These are phyloP conservation scores for Zaprionus davidi DNA, from an alignment of 1,140 invertebrate species.

Conservation along the genomic window DNA sequence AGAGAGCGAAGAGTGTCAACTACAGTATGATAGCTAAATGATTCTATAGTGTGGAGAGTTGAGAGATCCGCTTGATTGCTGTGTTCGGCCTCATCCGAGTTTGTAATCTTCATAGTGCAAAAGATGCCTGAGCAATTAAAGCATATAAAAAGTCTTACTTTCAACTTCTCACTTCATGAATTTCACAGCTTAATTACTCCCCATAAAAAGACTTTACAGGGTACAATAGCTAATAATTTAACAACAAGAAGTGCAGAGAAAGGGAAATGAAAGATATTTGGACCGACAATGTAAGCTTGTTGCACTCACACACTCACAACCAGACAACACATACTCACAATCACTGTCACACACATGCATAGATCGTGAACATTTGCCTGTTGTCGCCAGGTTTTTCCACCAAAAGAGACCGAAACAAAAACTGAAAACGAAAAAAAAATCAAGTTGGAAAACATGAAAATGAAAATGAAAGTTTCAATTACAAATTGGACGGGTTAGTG, in stretches of 20 bases:
- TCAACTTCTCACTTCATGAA: background rate
- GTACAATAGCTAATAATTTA: slow-evolving; percentile 26
- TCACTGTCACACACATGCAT: slow-evolving; percentile 15
- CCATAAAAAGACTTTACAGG: background rate
- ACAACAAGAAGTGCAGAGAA: background rate
- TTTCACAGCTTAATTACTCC: background rate
- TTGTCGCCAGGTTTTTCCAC: slow-evolving; percentile 36
- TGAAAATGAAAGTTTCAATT: slow-evolving; percentile 80
- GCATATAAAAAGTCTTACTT: background rate
- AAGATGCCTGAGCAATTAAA: too few species aligned
- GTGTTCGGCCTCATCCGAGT: too few species aligned
- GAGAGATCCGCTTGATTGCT: too few species aligned
- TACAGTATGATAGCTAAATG: too few species aligned
- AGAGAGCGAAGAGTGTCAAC: background rate
- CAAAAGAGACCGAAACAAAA: slow-evolving; percentile 31
- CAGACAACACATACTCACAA: background rate
- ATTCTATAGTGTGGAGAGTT: too few species aligned
- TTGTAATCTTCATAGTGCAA: too few species aligned
- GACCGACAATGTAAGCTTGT: slow-evolving; percentile 25
- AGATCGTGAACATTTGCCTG: slow-evolving; percentile 20
- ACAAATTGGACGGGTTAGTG: slow-evolving; percentile 55
- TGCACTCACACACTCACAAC: slow-evolving; percentile 7
- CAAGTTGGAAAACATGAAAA: slow-evolving; percentile 41
- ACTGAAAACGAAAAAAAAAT: slow-evolving; percentile 9
- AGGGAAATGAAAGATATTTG: background rate